Evolutionary conservation across 2,888 invertebrate genomes (phyloP).

Genomic region (Phoenoteleia sp.): DNA sequence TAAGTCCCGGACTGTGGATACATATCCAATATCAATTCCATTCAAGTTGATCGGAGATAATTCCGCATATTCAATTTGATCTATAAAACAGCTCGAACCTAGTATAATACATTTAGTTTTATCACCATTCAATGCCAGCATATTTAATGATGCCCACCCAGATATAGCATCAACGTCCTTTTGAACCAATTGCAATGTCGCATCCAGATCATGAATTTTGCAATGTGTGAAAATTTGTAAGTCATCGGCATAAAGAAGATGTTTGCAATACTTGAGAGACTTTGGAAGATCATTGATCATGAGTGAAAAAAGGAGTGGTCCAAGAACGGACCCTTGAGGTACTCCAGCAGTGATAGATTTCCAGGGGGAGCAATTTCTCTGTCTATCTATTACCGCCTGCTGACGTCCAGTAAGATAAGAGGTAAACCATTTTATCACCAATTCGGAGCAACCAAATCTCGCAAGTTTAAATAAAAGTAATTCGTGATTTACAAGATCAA

Average conservation of each 20-base stretch:
- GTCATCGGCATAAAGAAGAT: slow-evolving; percentile 57
- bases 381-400: neutral
- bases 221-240: slow-evolving; percentile 36
- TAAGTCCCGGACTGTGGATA: neutral
- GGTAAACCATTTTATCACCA: slow-evolving; percentile 83
- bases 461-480: slow-evolving; percentile 69
- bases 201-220: neutral
- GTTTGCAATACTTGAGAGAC: neutral
- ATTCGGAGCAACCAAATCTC: slow-evolving; percentile 82
- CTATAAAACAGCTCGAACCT: too few species aligned
- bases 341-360: neutral
- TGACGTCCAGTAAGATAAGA: slow-evolving; percentile 32
- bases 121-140: neutral
- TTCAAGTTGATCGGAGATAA: too few species aligned
- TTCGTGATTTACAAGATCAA: slow-evolving; percentile 75
- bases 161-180: neutral
- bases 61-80: too few species aligned
- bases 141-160: neutral
- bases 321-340: slow-evolving; percentile 14
- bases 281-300: slow-evolving; percentile 22
- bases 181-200: neutral
- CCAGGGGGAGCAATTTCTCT: neutral
- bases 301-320: slow-evolving; percentile 40
- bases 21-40: neutral
- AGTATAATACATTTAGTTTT: neutral